Percentiles rank a stretch among this genome's conserved stretches.
Evolutionary conservation across 2,797 vertebrate species (phyloP).

Genomic region (Gorsachius magnificus): DNA sequence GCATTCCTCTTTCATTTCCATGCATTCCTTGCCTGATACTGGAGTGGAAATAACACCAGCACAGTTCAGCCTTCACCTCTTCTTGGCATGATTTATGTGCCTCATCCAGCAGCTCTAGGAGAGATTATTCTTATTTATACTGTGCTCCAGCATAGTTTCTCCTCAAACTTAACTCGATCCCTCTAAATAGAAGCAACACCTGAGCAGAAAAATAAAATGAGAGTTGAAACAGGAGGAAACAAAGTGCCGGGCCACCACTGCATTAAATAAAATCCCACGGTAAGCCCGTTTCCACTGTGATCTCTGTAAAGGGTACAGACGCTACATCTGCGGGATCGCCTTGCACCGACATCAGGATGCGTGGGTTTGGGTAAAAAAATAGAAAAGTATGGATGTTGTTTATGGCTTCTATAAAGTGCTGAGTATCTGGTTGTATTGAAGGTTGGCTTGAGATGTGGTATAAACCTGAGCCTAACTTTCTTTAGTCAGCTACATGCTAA

Average conservation of each 20-base stretch:
- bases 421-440: neutral
- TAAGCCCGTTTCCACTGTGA: neutral
- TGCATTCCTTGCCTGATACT: neutral
- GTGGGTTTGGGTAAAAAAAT: neutral
- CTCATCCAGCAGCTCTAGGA: neutral
- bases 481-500: neutral
- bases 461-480: neutral
- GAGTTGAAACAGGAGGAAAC: neutral
- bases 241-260: neutral
- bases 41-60: neutral
- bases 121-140: conserved; percentile 25
- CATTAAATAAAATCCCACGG: neutral
- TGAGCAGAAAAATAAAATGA: neutral
- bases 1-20: neutral
- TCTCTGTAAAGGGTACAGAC: neutral
- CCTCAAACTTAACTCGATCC: neutral
- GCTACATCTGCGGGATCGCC: rapidly evolving
- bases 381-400: neutral
- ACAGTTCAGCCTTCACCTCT: neutral
- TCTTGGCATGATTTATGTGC: conserved; percentile 24
- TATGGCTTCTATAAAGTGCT: neutral
- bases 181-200: neutral
- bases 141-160: neutral
- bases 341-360: neutral
- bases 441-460: neutral